A percentile compares a stretch with the other conserved stretches of the same genome.
Conservation (phyloP, 92 coral and sea anemone species). For the Paramuricea clavata region DNA sequence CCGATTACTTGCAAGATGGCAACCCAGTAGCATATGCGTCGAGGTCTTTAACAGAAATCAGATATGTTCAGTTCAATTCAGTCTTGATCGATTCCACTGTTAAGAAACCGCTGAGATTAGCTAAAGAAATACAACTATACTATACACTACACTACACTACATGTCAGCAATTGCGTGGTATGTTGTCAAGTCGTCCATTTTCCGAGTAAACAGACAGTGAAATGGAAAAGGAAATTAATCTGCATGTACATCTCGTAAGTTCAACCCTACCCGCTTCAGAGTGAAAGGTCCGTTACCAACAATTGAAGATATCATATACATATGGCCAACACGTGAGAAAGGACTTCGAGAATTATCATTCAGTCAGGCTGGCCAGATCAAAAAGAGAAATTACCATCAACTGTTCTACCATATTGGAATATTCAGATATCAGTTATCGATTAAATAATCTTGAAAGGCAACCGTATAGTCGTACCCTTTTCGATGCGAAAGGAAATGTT, state of each 20-base stretch:
- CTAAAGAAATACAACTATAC: constrained; percentile 52
- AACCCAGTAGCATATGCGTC: constrained; percentile 36
- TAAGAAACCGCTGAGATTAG: constrained; percentile 56
- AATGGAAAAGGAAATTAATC: constrained; percentile 16
- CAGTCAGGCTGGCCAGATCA: constrained; percentile 72
- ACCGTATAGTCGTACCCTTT: constrained; percentile 60
- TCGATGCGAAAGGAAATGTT: constrained; percentile 27
- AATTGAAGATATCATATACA: constrained; percentile 56
- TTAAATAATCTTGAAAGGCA: constrained; percentile 60
- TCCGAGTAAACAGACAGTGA: constrained; percentile 24
- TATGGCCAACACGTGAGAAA: constrained; percentile 52
- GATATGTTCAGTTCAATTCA: constrained; percentile 65
- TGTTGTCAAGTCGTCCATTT: constrained; percentile 57
- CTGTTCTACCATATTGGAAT: constrained; percentile 64
- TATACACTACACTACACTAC: constrained; percentile 38
- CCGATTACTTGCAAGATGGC: constrained; percentile 38
- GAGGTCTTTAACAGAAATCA: constrained; percentile 51
- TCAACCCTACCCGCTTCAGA: constrained; percentile 63
- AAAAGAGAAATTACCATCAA: constrained; percentile 34
- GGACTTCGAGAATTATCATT: constrained; percentile 42
- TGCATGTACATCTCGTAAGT: background rate
- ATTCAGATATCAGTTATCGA: constrained; percentile 63
- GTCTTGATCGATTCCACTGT: constrained; percentile 67
- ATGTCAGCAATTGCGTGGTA: constrained; percentile 62
- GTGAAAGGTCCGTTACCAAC: constrained; percentile 50